Percentiles rank a stretch among this genome's conserved stretches.
Conservation (phyloP, 2,797 vertebrate species). For the Danio jaintianensis region DNA sequence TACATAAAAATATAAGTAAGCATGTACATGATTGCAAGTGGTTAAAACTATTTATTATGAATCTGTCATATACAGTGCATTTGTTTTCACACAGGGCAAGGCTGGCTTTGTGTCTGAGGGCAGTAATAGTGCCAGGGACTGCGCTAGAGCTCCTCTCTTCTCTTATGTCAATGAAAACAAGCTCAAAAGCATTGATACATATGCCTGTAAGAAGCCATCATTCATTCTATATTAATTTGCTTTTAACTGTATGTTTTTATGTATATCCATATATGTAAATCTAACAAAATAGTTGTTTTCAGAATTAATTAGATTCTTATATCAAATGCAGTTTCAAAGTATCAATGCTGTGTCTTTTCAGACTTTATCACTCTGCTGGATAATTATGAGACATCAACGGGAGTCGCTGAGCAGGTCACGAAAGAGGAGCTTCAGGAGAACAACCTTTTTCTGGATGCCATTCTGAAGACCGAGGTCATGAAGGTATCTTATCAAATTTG, state of each 20-base stretch:
- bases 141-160: slow-evolving; percentile 77
- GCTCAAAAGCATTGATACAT: slow-evolving; percentile 80
- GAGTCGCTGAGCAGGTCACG: slow-evolving; percentile 83
- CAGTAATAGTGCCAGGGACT: slow-evolving; percentile 76
- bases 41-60: neutral
- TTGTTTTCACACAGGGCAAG: slow-evolving; percentile 72
- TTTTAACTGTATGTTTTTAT: neutral
- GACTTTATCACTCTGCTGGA: slow-evolving; percentile 86
- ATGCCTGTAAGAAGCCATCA: slow-evolving; percentile 71
- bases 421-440: slow-evolving; percentile 83
- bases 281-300: neutral
- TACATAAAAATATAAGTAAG: no score
- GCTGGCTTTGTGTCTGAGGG: slow-evolving; percentile 79
- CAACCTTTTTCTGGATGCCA: slow-evolving; percentile 78
- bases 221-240: neutral
- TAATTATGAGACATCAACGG: slow-evolving; percentile 87
- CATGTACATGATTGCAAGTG: neutral
- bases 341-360: slow-evolving; percentile 55
- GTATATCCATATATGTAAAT: no score
- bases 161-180: slow-evolving; percentile 77
- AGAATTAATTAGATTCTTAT: neutral
- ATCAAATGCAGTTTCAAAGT: neutral
- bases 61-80: neutral
- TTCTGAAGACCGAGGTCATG: slow-evolving; percentile 85
- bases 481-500: slow-evolving; percentile 71